Evolutionary conservation across 2,888 invertebrate species (phyloP).

Genomic region (Cremastinae sp.): DNA sequence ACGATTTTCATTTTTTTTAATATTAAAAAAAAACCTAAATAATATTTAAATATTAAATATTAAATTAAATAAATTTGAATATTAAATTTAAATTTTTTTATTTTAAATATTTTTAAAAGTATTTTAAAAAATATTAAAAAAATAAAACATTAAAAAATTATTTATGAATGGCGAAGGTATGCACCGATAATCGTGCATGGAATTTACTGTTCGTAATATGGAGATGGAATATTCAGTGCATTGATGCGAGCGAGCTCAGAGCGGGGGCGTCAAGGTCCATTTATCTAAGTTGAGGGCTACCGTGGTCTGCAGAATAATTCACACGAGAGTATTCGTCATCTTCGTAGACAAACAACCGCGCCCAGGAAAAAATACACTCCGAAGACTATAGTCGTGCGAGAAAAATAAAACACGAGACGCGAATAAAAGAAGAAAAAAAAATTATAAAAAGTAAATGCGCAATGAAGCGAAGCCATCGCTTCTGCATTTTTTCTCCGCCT

Average conservation of each 20-base stretch:
- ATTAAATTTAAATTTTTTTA: too few relatives aligned
- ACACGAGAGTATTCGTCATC: conserved; percentile 19
- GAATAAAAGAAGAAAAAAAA: conserved; percentile 65
- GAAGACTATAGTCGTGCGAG: conserved; percentile 75
- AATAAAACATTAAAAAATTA: too few relatives aligned
- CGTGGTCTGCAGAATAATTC: conserved; percentile 12
- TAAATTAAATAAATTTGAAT: too few relatives aligned
- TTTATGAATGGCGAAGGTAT: not conserved
- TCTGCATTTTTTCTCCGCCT: not conserved
- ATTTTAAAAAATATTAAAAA: not conserved
- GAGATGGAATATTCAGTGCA: conserved; percentile 18
- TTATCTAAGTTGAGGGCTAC: conserved; percentile 25
- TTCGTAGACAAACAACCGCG: conserved; percentile 72
- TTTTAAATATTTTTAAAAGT: too few relatives aligned
- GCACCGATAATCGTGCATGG: not conserved
- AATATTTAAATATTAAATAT: too few relatives aligned
- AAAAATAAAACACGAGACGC: conserved; percentile 63
- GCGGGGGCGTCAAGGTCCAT: conserved; percentile 12
- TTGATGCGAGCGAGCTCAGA: conserved; percentile 12
- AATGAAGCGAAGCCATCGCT: not conserved
- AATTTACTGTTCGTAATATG: conserved; percentile 9
- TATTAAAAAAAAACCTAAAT: too few relatives aligned
- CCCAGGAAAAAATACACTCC: conserved; percentile 66
- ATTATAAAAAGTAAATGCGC: too few relatives aligned
- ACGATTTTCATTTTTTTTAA: too few relatives aligned